phyloP scores from a whole-genome alignment of 2,113 vertebrate species.

The Crocuta crocuta region DNA sequence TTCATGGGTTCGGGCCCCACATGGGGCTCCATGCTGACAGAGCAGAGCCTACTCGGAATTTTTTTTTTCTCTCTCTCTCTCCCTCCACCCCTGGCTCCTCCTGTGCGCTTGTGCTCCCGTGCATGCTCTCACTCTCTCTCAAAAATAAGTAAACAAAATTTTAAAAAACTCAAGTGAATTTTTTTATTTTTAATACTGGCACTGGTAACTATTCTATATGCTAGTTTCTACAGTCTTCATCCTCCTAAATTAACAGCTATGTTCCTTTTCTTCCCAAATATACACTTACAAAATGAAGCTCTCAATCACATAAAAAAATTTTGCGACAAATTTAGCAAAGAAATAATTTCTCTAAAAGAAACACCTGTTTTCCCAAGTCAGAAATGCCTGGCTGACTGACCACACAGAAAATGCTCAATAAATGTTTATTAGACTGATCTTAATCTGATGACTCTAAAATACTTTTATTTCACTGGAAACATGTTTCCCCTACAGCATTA shows the following conservation, averaged over 20 bases:
- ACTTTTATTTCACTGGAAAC: background rate
- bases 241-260: background rate
- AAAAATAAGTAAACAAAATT: too few species aligned
- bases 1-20: too few species aligned
- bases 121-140: too few species aligned
- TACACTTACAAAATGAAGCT: background rate
- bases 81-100: too few species aligned
- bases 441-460: background rate
- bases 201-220: background rate
- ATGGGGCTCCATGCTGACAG: too few species aligned
- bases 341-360: background rate
- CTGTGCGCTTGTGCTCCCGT: too few species aligned
- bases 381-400: background rate
- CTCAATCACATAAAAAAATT: background rate
- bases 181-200: background rate
- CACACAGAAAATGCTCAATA: background rate
- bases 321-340: constrained; percentile 17
- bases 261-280: background rate
- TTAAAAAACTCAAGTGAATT: background rate
- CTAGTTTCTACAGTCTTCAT: background rate
- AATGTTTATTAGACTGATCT: background rate
- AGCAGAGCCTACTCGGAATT: too few species aligned
- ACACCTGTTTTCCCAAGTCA: background rate
- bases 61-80: too few species aligned
- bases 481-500: background rate